Conservation (phyloP, 1,140 invertebrate genomes). For the Sarcophaga peregrina region DNA sequence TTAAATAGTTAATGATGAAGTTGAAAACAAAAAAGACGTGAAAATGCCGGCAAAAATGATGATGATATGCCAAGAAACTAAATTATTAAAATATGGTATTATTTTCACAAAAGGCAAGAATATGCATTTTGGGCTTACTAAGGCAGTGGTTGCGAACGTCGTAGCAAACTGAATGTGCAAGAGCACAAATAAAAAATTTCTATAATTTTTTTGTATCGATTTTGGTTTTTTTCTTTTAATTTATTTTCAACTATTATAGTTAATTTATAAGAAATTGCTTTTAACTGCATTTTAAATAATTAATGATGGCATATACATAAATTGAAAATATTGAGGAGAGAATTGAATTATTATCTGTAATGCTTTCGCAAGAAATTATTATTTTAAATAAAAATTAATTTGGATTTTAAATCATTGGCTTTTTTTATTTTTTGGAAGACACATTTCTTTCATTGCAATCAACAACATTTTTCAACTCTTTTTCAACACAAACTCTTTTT, state of each 20-base stretch:
- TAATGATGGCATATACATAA: conserved; percentile 21
- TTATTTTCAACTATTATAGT: background rate
- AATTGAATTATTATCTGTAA: background rate
- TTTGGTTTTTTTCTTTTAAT: too few relatives aligned
- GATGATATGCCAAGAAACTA: conserved; percentile 3
- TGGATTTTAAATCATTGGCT: conserved; percentile 1
- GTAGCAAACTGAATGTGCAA: too few relatives aligned
- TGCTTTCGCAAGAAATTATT: background rate
- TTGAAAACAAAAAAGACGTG: background rate
- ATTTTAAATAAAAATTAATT: conserved; percentile 28
- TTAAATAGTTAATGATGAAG: conserved; percentile 5
- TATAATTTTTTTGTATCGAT: too few relatives aligned
- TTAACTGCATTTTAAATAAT: conserved; percentile 20
- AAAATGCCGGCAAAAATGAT: background rate
- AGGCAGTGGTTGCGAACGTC: too few relatives aligned
- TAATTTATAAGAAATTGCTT: background rate
- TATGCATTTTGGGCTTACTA: too few relatives aligned
- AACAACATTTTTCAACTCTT: background rate
- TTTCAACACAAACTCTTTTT: background rate
- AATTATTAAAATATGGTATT: conserved; percentile 1
- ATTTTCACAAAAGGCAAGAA: too few relatives aligned
- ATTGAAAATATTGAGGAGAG: background rate
- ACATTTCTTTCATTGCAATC: background rate
- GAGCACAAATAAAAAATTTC: too few relatives aligned
- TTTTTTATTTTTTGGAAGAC: background rate